Conservation (phyloP, 2,113 vertebrate genomes). For the Platichthys stellatus region DNA sequence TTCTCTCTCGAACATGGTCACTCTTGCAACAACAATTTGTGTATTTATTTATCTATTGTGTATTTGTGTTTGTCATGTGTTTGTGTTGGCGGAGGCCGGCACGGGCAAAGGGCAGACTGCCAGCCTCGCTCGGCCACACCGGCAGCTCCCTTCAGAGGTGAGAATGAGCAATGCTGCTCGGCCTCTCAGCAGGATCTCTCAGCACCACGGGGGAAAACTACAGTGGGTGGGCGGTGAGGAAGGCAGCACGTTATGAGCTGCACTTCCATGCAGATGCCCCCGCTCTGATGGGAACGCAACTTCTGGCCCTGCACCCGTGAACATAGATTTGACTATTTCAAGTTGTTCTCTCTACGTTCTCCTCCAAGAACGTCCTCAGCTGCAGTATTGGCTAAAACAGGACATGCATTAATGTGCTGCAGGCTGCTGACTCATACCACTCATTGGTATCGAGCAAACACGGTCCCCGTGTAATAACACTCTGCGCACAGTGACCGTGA, state of each 20-base stretch:
- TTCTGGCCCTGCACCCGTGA: slow-evolving; percentile 6
- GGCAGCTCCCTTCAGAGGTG: slow-evolving; percentile 69
- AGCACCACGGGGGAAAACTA: slow-evolving; percentile 17
- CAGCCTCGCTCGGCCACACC: slow-evolving; percentile 45
- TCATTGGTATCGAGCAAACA: slow-evolving; percentile 35
- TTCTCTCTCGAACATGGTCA: slow-evolving; percentile 29
- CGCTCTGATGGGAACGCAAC: slow-evolving; percentile 21
- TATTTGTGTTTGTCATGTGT: background rate
- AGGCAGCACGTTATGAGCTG: slow-evolving; percentile 47
- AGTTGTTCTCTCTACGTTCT: background rate
- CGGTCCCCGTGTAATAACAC: slow-evolving; percentile 16
- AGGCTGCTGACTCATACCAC: slow-evolving; percentile 46
- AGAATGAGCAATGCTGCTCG: slow-evolving; percentile 69
- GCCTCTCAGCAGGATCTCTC: slow-evolving; percentile 54
- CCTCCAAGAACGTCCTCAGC: slow-evolving; percentile 32
- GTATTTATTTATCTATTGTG: slow-evolving; percentile 16
- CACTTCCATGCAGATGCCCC: slow-evolving; percentile 53
- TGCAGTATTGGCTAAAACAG: slow-evolving; percentile 10
- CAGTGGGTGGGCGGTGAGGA: slow-evolving; percentile 66
- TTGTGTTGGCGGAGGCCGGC: slow-evolving; percentile 55
- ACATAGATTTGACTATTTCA: slow-evolving; percentile 12
- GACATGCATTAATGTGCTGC: slow-evolving; percentile 39
- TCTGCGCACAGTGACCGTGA: slow-evolving; percentile 7
- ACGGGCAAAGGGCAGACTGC: slow-evolving; percentile 59
- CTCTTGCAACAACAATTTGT: slow-evolving; percentile 47